These are phyloP conservation scores for Passer domesticus DNA, from an alignment of 2,113 vertebrate genomes.

Conservation along the genomic window DNA sequence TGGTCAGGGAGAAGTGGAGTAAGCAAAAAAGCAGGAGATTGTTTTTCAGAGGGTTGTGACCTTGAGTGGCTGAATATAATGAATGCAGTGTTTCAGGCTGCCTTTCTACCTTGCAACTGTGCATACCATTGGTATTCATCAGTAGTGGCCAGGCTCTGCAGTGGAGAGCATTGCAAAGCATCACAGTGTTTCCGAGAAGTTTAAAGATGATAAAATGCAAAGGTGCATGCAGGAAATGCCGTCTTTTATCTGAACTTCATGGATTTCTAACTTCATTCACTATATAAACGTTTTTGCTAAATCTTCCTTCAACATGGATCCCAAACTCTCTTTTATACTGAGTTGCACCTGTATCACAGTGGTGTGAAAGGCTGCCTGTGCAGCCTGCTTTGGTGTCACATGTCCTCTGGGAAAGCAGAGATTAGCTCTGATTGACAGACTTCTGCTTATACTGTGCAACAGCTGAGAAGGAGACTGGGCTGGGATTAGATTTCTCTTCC, in stretches of 20 bases:
- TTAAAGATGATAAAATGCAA: neutral
- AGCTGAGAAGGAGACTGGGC: neutral
- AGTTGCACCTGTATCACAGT: neutral
- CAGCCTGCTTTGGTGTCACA: neutral
- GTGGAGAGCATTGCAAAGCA: neutral
- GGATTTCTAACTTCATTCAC: neutral
- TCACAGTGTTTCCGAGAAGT: neutral
- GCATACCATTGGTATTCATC: constrained; percentile 16
- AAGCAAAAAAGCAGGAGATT: constrained; percentile 22
- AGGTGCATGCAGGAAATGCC: accelerated
- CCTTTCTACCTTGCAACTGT: constrained; percentile 21
- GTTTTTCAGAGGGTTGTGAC: constrained; percentile 23
- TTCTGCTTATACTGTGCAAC: neutral
- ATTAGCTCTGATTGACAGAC: neutral
- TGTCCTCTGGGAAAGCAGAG: neutral
- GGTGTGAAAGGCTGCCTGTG: neutral
- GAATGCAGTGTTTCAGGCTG: constrained; percentile 12
- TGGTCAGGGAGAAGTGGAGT: neutral
- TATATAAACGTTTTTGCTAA: neutral
- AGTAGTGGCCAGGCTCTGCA: neutral
- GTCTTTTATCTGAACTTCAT: neutral
- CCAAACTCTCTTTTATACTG: neutral
- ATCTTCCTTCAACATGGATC: neutral
- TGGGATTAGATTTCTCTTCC: neutral
- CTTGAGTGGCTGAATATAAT: neutral